These are phyloP conservation scores for Dorcus parallelipipedus DNA, from an alignment of 2,888 invertebrate species.

Conservation along the genomic window DNA sequence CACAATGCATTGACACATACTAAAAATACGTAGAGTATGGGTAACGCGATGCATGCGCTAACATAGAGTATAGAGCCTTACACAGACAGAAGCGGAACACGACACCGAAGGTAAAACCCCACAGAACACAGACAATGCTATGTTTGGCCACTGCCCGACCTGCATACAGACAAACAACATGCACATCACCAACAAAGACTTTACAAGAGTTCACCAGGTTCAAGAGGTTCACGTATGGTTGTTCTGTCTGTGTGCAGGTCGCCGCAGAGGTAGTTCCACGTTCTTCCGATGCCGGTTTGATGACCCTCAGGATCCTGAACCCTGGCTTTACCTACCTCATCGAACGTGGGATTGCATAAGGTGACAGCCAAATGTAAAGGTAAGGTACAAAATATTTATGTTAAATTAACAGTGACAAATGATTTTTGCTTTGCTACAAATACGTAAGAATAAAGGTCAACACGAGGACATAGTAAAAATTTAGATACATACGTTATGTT, in stretches of 20 bases:
- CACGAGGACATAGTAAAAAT: no score
- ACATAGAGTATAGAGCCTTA: conserved; percentile 11
- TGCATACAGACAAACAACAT: conserved; percentile 52
- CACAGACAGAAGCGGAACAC: conserved; percentile 26
- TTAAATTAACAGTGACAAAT: no score
- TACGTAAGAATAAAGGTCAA: no score
- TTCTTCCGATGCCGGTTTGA: background rate
- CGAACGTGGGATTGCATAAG: no score
- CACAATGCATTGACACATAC: conserved; percentile 1
- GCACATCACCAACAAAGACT: conserved; percentile 47
- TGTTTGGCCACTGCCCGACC: conserved; percentile 39
- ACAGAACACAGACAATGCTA: conserved; percentile 27
- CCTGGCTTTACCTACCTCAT: no score
- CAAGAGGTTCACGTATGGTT: conserved; percentile 48
- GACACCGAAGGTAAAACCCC: conserved; percentile 19
- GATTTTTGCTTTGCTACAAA: no score
- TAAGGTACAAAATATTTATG: no score
- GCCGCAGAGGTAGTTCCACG: conserved; percentile 42
- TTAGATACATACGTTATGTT: no score
- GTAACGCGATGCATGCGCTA: conserved; percentile 4
- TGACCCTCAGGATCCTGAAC: background rate
- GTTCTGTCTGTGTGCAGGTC: conserved; percentile 62
- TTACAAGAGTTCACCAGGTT: conserved; percentile 27
- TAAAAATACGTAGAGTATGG: conserved; percentile 6
- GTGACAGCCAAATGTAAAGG: no score